phyloP scores from a whole-genome alignment of 2,888 invertebrate species.

The Pterostichus madidus region DNA sequence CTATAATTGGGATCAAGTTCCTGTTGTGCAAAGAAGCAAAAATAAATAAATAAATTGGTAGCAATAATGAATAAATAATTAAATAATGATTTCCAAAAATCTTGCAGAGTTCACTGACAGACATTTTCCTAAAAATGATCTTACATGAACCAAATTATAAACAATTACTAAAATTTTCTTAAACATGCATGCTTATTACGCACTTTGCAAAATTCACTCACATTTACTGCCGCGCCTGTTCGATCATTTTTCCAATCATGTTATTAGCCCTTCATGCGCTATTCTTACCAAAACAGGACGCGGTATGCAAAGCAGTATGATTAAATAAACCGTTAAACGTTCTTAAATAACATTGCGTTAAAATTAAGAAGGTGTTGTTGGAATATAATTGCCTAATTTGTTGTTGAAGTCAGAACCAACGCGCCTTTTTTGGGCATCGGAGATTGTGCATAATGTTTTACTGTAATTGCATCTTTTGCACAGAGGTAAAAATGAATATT shows the following conservation, averaged over 20 bases:
- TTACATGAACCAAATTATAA: slow-evolving; percentile 17
- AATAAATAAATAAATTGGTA: no score
- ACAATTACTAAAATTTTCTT: slow-evolving; percentile 10
- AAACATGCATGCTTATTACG: slow-evolving; percentile 30
- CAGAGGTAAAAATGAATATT: slow-evolving; percentile 17
- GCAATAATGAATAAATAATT: slow-evolving; percentile 13
- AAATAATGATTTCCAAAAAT: slow-evolving; percentile 11
- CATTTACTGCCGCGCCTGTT: slow-evolving; percentile 5
- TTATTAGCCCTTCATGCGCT: slow-evolving; percentile 41
- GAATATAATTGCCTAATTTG: slow-evolving; percentile 63
- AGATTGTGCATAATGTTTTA: slow-evolving; percentile 49
- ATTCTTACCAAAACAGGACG: slow-evolving; percentile 47
- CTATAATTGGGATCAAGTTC: no score
- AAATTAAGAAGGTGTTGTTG: slow-evolving; percentile 59
- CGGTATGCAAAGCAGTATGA: slow-evolving; percentile 42
- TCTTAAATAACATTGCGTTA: slow-evolving; percentile 53
- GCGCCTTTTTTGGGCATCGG: slow-evolving; percentile 49
- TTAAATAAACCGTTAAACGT: slow-evolving; percentile 57
- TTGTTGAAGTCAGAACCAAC: background rate
- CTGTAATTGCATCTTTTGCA: slow-evolving; percentile 18
- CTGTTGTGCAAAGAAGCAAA: no score
- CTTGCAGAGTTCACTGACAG: background rate
- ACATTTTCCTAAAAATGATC: slow-evolving; percentile 8
- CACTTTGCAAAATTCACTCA: slow-evolving; percentile 29
- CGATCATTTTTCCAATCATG: slow-evolving; percentile 51